phyloP scores from a whole-genome alignment of 2,113 vertebrate genomes.

The Sphyrna mokarran region DNA sequence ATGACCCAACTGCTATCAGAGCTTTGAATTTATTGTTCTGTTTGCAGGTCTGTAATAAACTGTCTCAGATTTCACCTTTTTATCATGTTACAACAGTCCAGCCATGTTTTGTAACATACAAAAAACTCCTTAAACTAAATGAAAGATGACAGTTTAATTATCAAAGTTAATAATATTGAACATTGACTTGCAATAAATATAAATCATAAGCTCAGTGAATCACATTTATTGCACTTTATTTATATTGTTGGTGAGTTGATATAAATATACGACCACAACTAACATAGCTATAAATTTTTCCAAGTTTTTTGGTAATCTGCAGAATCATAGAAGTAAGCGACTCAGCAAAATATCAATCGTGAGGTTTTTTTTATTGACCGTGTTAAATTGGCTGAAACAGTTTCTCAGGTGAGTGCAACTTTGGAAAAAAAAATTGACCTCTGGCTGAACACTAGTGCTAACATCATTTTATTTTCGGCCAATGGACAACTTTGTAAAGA shows the following conservation, averaged over 20 bases:
- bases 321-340: not conserved
- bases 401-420: not conserved
- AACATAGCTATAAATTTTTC: not conserved
- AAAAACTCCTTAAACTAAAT: not conserved
- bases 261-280: not conserved
- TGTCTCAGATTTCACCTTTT: not conserved
- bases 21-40: constrained; percentile 17
- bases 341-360: not conserved
- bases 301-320: not conserved
- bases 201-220: not conserved
- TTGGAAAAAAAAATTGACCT: not conserved
- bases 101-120: not conserved
- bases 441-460: not conserved
- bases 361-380: not conserved
- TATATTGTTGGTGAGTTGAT: not conserved
- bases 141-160: constrained; percentile 10
- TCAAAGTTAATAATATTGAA: not conserved
- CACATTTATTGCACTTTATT: constrained; percentile 1
- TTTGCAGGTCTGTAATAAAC: not conserved
- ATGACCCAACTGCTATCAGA: constrained; percentile 13
- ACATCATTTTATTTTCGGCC: not conserved
- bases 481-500: not conserved
- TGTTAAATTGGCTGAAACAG: not conserved
- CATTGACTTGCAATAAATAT: not conserved
- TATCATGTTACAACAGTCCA: not conserved